phyloP scores from a whole-genome alignment of 2,797 vertebrate genomes.

The Oreochromis grahami region DNA sequence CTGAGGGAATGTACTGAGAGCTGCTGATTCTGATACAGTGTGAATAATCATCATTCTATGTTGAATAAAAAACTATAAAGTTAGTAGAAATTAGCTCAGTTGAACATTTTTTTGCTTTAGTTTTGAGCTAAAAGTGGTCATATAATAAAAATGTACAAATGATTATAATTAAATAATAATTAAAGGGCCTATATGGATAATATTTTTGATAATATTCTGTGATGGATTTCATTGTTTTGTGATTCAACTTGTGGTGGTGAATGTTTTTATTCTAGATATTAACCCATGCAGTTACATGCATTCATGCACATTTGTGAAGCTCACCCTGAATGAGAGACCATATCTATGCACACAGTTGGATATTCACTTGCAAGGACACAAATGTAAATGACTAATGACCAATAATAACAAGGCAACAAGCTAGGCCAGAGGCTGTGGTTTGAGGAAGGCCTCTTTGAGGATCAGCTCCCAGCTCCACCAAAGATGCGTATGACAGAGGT shows the following conservation, averaged over 20 bases:
- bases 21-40: not conserved
- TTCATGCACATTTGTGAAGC: not conserved
- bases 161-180: not conserved
- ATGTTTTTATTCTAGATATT: not conserved
- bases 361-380: not conserved
- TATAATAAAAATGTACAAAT: not conserved
- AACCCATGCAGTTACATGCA: not conserved
- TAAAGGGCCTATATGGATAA: not conserved
- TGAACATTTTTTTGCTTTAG: not conserved
- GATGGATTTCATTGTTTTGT: not conserved
- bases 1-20: not conserved
- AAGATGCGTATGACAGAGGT: not conserved
- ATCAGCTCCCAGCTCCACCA: not conserved
- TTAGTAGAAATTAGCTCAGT: not conserved
- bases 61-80: not conserved
- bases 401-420: not conserved
- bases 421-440: not conserved
- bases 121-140: not conserved
- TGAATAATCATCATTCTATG: rapidly evolving
- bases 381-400: not conserved
- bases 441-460: not conserved
- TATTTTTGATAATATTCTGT: not conserved
- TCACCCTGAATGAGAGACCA: rapidly evolving
- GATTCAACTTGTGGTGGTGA: not conserved
- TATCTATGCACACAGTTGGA: not conserved